Evolutionary conservation across 2,113 vertebrate species (phyloP).

Genomic region (Axis porcinus): DNA sequence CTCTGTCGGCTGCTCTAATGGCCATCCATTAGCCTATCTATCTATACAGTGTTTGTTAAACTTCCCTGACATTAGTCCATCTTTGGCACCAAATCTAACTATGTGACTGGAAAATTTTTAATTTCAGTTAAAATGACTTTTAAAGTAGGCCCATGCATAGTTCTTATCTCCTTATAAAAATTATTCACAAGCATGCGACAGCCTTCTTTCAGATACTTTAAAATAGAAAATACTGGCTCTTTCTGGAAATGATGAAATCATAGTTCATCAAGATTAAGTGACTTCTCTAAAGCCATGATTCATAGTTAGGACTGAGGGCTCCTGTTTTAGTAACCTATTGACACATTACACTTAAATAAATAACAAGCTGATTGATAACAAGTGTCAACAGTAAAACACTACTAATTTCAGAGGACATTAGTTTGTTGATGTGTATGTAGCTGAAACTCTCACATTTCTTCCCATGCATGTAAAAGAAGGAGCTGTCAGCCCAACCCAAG

Average conservation of each 20-base stretch:
- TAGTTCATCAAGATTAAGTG: neutral
- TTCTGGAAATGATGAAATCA: conserved; percentile 47
- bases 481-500: neutral
- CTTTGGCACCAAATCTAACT: neutral
- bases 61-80: neutral
- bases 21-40: neutral
- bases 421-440: conserved; percentile 17
- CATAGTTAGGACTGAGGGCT: conserved; percentile 4
- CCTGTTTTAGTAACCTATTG: conserved; percentile 30
- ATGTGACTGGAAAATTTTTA: neutral
- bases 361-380: conserved; percentile 43
- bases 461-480: neutral
- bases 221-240: neutral
- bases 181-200: neutral
- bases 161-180: neutral
- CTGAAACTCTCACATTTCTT: neutral
- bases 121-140: neutral
- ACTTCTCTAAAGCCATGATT: conserved; percentile 22
- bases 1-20: neutral
- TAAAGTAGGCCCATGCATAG: neutral
- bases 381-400: neutral
- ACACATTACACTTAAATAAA: conserved; percentile 29
- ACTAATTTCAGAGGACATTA: conserved; percentile 51
- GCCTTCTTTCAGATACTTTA: neutral
- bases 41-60: neutral